phyloP scores from a whole-genome alignment of 2,888 invertebrate genomes.

The Stenolophus ochropezus region DNA sequence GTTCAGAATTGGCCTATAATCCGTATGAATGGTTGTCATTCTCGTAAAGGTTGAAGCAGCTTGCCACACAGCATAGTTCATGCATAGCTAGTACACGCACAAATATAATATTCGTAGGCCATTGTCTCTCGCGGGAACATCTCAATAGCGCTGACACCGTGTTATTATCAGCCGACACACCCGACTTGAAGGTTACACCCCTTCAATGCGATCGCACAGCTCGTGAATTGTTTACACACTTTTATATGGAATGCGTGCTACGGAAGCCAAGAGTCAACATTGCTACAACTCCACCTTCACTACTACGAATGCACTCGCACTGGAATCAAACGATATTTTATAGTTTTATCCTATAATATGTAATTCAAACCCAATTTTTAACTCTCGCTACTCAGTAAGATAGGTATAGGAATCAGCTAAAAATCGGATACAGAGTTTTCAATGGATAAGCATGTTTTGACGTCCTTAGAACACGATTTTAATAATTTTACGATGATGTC shows the following conservation, averaged over 20 bases:
- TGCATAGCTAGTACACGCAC: slow-evolving; percentile 12
- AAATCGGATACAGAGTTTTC: too few relatives aligned
- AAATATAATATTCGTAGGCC: slow-evolving; percentile 10
- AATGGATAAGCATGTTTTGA: too few relatives aligned
- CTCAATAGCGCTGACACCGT: slow-evolving; percentile 34
- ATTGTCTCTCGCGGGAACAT: slow-evolving; percentile 38
- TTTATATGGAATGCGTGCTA: neutral
- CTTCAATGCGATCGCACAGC: slow-evolving; percentile 18
- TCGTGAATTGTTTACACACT: slow-evolving; percentile 7
- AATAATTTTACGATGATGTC: too few relatives aligned
- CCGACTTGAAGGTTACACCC: slow-evolving; percentile 35
- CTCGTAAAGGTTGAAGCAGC: neutral
- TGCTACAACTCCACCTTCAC: too few relatives aligned
- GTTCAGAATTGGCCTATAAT: neutral
- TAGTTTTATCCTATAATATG: too few relatives aligned
- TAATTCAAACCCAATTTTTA: too few relatives aligned
- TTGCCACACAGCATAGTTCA: neutral
- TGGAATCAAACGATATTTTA: too few relatives aligned
- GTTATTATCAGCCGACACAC: slow-evolving; percentile 39
- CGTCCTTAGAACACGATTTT: too few relatives aligned
- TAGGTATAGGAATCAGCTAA: too few relatives aligned
- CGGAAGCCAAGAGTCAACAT: too few relatives aligned
- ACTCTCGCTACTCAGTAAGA: too few relatives aligned
- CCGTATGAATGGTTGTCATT: neutral
- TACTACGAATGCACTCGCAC: too few relatives aligned